Conservation (phyloP, 2,888 invertebrate species). For the Clivina fossor region DNA sequence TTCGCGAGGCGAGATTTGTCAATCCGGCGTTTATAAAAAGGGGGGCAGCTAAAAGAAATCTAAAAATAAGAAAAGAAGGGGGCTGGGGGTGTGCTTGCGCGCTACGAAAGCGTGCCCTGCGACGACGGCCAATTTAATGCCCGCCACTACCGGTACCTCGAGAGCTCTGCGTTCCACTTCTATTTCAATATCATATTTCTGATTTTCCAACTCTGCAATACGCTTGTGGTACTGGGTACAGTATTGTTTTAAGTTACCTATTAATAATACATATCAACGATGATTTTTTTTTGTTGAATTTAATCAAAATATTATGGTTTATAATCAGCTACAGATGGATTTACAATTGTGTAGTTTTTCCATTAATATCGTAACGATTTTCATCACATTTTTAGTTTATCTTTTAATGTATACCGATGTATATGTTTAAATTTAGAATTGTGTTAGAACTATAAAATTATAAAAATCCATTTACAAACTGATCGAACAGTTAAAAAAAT, state of each 20-base stretch:
- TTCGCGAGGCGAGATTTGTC: too few relatives aligned
- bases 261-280: constrained; percentile 41
- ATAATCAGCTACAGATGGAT: not conserved
- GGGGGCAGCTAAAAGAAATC: not conserved
- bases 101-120: not conserved
- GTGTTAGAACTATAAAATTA: too few relatives aligned
- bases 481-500: too few relatives aligned
- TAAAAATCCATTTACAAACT: too few relatives aligned
- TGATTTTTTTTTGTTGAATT: too few relatives aligned
- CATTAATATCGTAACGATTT: not conserved
- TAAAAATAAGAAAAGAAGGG: not conserved
- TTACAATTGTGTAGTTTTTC: too few relatives aligned
- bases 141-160: constrained; percentile 83
- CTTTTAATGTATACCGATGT: too few relatives aligned
- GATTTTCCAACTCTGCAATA: constrained; percentile 79
- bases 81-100: constrained; percentile 1
- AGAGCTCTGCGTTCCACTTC: constrained; percentile 93
- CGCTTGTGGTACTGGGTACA: constrained; percentile 75
- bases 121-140: too few relatives aligned
- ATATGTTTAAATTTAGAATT: too few relatives aligned
- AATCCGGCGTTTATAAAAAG: too few relatives aligned
- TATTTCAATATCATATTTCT: constrained; percentile 98
- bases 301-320: not conserved
- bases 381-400: too few relatives aligned
- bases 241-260: constrained; percentile 50